A percentile compares a stretch with the other conserved stretches of the same genome.
Evolutionary conservation across 2,888 invertebrate species (phyloP).

Genomic region (Lithosia quadra): DNA sequence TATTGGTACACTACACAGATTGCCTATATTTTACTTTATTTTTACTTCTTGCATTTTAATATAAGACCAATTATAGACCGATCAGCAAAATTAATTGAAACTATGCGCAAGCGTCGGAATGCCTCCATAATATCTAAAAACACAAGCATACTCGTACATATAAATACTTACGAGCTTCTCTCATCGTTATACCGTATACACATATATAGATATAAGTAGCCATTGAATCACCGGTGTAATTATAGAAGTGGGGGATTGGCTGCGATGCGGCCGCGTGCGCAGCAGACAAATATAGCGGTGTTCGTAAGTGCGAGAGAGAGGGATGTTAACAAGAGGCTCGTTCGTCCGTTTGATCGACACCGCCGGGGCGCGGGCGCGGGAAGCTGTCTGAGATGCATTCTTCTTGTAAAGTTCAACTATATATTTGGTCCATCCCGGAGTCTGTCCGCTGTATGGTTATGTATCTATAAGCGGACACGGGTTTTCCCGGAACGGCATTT

Average conservation of each 20-base stretch:
- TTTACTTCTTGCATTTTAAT: conserved; percentile 25
- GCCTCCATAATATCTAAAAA: conserved; percentile 77
- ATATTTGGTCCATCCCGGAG: conserved; percentile 78
- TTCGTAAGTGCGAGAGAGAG: conserved; percentile 70
- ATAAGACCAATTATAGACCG: conserved; percentile 46
- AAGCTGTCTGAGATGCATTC: conserved; percentile 84
- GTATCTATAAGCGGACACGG: conserved; percentile 56
- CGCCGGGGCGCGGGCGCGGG: conserved; percentile 84
- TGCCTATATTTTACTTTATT: conserved; percentile 17
- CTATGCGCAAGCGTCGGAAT: conserved; percentile 67
- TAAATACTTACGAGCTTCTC: conserved; percentile 79
- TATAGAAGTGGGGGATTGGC: conserved; percentile 87
- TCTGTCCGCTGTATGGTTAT: conserved; percentile 74
- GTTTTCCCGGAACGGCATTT: conserved; percentile 36
- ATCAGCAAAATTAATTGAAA: conserved; percentile 73
- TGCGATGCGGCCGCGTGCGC: conserved; percentile 81
- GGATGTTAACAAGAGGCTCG: conserved; percentile 85
- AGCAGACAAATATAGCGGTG: conserved; percentile 65
- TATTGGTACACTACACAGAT: conserved; percentile 1
- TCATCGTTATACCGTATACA: conserved; percentile 81
- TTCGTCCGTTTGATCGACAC: conserved; percentile 86
- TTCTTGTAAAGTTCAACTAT: conserved; percentile 86
- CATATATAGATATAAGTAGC: conserved; percentile 84
- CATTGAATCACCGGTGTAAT: conserved; percentile 87
- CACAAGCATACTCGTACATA: conserved; percentile 79